These are phyloP conservation scores for Sinopyrophorus schimmeli DNA, from an alignment of 2,888 invertebrate species.

Conservation along the genomic window DNA sequence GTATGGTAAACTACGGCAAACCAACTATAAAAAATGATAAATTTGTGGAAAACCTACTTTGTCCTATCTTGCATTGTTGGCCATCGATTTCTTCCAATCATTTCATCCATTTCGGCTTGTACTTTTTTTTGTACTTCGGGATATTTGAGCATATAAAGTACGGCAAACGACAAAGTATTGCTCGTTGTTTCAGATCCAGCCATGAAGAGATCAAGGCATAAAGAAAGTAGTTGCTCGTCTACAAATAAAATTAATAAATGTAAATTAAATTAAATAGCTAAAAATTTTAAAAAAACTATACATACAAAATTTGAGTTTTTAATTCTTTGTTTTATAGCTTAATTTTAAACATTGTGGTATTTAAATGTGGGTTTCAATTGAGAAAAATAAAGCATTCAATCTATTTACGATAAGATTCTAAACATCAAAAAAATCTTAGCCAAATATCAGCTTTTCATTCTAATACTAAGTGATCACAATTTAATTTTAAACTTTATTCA, in stretches of 20 bases:
- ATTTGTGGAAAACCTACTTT: constrained; percentile 50
- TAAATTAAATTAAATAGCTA: no score
- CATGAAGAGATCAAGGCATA: constrained; percentile 69
- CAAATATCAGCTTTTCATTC: no score
- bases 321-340: no score
- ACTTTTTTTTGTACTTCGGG: constrained; percentile 61
- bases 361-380: no score
- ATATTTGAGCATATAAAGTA: constrained; percentile 63
- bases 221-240: constrained; percentile 51
- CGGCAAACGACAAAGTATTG: constrained; percentile 64
- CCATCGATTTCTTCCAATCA: constrained; percentile 60
- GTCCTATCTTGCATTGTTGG: constrained; percentile 62
- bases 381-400: no score
- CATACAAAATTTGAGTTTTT: no score
- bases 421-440: no score
- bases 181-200: constrained; percentile 73
- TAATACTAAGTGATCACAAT: no score
- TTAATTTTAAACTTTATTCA: no score
- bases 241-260: constrained; percentile 26
- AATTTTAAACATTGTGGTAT: no score
- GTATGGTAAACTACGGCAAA: constrained; percentile 48
- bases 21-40: neutral
- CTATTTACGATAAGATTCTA: no score
- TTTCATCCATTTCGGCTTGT: constrained; percentile 63
- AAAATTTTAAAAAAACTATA: no score